Conservation (phyloP, 2,113 vertebrate genomes). For the Pteropus alecto region DNA sequence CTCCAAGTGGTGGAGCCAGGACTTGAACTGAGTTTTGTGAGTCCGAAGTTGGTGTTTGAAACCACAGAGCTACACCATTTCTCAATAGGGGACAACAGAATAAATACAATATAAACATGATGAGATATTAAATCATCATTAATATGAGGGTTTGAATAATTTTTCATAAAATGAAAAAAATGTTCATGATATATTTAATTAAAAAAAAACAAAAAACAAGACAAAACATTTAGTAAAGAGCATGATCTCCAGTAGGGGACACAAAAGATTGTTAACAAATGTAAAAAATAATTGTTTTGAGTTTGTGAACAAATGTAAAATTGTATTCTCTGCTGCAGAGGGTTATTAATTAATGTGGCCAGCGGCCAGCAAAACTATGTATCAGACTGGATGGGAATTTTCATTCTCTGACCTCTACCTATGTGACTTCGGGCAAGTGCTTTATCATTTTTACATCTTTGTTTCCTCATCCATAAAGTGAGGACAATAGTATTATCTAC, state of each 20-base stretch:
- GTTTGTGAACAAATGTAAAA: neutral
- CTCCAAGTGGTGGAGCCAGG: neutral
- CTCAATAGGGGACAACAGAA: neutral
- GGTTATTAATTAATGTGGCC: neutral
- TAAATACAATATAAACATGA: neutral
- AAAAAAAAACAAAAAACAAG: neutral
- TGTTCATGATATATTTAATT: neutral
- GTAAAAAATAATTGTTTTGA: neutral
- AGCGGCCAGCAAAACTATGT: neutral
- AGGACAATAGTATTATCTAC: neutral
- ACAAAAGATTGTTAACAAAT: neutral
- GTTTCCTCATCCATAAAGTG: neutral
- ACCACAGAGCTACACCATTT: neutral
- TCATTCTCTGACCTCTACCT: neutral
- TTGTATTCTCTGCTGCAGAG: neutral
- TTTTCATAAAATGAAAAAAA: neutral
- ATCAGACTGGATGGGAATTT: neutral
- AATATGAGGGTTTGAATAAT: neutral
- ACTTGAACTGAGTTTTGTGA: neutral
- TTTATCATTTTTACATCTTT: neutral
- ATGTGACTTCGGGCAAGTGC: neutral
- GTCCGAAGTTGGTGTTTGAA: neutral
- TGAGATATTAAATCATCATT: neutral
- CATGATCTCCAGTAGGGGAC: neutral
- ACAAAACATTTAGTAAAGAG: neutral